Evolutionary conservation across 2,113 vertebrate species (phyloP), one percentile per base, ranked within the genome.

Genomic region (Microcebus murinus): DNA sequence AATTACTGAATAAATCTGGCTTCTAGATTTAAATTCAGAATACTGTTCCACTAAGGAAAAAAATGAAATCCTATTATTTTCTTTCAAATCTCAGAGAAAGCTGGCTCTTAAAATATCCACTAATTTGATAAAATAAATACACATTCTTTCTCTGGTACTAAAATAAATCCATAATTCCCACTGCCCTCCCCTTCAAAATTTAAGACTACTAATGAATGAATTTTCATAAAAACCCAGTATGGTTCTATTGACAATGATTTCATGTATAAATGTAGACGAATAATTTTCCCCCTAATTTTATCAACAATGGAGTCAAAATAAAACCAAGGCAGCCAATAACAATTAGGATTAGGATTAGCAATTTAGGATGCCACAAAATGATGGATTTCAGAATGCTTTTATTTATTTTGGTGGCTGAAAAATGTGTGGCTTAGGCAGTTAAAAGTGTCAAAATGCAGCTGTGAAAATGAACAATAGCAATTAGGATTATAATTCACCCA

Each of bases 401-500:
- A 98, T 97, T 97, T 97, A 97, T 97, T 84, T 96, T 96, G 63
- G 55, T 97, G 93, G 96, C 93, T 97, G 83, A 98, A 97, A 91
- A 98, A 94, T 97, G 63, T 0, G 0, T 87, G 96, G 95, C 18
- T 88, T 97, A 94, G 93, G 95, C 81, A 96, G 93, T 91, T 96
- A 36, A 94, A 97, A 95, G 73, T 80, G 84, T 90, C 97, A 94
- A 96, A 98, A 98, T 94, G 94, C 67, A 98, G 96, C 95, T 97
- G 82, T 77, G 92, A 93, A 92, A 97, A 96, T 6, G 52, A 96
- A 97, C 96, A 98, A 90, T 71, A 97, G 94, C 97, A 98, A 98
- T 97, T 95, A 98, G 90, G 84, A 74, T 90, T 97, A 93, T 97
- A 98, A 98, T 96, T 97, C 63, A 97, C 81, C 36, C 81, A 95